Evolutionary conservation across 1,140 invertebrate species (phyloP).

Genomic region (Oryzaephilus surinamensis): DNA sequence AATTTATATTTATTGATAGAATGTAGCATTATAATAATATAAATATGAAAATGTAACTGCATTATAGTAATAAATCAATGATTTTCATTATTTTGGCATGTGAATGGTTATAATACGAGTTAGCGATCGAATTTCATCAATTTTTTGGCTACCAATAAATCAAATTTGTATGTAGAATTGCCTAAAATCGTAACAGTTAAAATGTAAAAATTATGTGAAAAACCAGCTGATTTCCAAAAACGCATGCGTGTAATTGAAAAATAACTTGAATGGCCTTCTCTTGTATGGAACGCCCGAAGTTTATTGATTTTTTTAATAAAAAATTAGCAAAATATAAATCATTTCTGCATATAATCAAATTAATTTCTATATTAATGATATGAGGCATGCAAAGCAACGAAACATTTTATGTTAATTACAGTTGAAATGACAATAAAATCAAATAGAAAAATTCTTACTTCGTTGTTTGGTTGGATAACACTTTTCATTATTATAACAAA

Average conservation of each 20-base stretch:
- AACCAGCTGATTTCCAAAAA: conserved; percentile 23
- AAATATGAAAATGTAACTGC: too few species aligned
- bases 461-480: neutral
- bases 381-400: too few species aligned
- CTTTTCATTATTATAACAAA: neutral
- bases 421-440: too few species aligned
- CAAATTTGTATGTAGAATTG: conserved; percentile 19
- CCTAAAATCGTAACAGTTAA: conserved; percentile 15
- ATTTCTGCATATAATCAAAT: neutral
- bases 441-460: neutral
- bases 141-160: conserved; percentile 15
- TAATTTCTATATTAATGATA: too few species aligned
- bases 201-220: conserved; percentile 7
- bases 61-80: too few species aligned
- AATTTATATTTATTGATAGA: neutral
- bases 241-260: conserved; percentile 17
- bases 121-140: too few species aligned
- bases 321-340: neutral
- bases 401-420: too few species aligned
- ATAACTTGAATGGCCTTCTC: conserved; percentile 15
- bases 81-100: too few species aligned
- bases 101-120: too few species aligned
- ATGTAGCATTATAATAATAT: too few species aligned
- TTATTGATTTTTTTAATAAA: conserved; percentile 28
- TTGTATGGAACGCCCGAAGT: conserved; percentile 25